Percentiles rank a stretch among this genome's conserved stretches.
Conservation (phyloP, 2,888 invertebrate genomes). For the Archips xylosteana region DNA sequence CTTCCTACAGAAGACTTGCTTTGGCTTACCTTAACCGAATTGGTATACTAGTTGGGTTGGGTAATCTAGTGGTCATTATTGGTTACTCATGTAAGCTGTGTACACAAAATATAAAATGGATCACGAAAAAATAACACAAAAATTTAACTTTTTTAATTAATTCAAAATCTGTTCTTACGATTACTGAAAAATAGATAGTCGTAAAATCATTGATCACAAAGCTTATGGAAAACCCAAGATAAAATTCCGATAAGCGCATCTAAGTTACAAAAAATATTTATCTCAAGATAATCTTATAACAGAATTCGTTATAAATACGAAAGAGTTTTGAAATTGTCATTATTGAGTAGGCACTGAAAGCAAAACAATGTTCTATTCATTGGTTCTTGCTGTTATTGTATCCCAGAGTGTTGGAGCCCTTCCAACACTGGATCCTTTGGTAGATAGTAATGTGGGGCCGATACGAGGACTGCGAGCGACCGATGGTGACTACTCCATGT, state of each 20-base stretch:
- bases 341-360: neutral
- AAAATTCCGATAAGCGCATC: neutral
- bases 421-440: constrained; percentile 49
- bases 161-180: no score
- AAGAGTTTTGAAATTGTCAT: neutral
- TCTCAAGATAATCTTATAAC: neutral
- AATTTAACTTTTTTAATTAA: no score
- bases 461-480: constrained; percentile 55
- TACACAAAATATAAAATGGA: no score
- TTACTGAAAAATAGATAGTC: no score
- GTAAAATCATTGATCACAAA: no score
- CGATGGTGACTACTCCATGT: constrained; percentile 60
- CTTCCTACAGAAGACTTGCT: no score
- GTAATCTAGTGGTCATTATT: no score
- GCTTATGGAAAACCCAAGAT: neutral
- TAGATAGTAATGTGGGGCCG: constrained; percentile 54
- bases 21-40: no score
- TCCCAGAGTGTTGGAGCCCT: constrained; percentile 5
- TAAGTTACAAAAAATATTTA: neutral
- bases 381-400: neutral
- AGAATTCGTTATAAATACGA: neutral
- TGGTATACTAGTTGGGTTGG: no score
- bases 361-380: constrained; percentile 3
- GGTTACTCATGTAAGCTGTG: no score
- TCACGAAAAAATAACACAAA: no score